Evolutionary conservation across 2,888 invertebrate species (phyloP).

Genomic region (Tuberolachnus salignus): DNA sequence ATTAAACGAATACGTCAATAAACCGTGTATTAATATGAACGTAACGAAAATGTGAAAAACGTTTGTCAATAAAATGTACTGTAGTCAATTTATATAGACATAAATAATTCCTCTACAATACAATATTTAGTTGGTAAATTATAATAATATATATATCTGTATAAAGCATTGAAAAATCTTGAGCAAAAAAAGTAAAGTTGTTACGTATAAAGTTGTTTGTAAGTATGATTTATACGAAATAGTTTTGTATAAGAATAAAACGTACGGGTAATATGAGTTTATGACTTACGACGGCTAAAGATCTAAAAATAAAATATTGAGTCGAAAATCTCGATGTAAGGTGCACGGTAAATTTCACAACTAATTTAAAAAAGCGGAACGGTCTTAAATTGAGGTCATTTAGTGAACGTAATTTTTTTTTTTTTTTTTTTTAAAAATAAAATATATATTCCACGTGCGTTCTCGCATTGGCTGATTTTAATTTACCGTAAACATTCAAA

Average conservation of each 20-base stretch:
- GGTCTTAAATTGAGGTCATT: constrained; percentile 36
- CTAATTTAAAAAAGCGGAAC: constrained; percentile 17
- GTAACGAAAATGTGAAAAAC: too few species aligned
- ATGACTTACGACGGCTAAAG: neutral
- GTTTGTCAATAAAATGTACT: too few species aligned
- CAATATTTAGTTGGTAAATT: too few species aligned
- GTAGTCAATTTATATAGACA: too few species aligned
- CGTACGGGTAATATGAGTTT: neutral
- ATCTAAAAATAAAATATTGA: constrained; percentile 29
- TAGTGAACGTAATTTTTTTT: constrained; percentile 1
- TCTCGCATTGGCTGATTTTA: neutral
- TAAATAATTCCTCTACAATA: too few species aligned
- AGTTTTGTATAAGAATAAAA: neutral
- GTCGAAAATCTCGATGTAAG: neutral
- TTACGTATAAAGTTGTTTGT: too few species aligned
- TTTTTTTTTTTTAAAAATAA: constrained; percentile 40
- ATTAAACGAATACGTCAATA: too few species aligned
- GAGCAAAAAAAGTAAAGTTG: too few species aligned
- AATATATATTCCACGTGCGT: neutral
- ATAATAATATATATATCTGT: too few species aligned
- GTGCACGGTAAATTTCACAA: constrained; percentile 27
- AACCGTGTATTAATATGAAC: too few species aligned
- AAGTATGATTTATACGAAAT: too few species aligned
- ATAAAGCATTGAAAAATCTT: too few species aligned
- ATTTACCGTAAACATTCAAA: constrained; percentile 6